Conservation (phyloP, 1,140 invertebrate species). For the Drosophila dunni region DNA sequence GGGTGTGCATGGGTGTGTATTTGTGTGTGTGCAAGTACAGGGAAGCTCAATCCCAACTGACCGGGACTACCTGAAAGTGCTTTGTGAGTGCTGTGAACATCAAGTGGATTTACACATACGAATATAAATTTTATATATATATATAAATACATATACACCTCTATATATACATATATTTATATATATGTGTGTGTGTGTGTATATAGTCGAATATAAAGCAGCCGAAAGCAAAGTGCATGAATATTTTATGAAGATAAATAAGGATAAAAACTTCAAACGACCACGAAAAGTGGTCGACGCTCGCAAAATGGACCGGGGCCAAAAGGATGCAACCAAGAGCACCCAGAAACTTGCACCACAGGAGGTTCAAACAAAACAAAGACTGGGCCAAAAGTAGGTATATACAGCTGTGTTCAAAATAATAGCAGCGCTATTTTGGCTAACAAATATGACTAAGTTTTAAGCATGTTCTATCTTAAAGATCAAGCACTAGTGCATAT, state of each 20-base stretch:
- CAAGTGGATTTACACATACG: conserved; percentile 61
- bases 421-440: too few species aligned
- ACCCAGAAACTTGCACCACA: conserved; percentile 27
- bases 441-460: too few species aligned
- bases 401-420: too few species aligned
- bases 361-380: conserved; percentile 29
- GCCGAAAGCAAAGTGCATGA: conserved; percentile 72
- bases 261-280: conserved; percentile 81
- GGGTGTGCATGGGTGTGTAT: too few species aligned
- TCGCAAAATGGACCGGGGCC: conserved; percentile 25
- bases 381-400: conserved; percentile 1
- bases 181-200: conserved; percentile 12
- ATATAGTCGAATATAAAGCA: conserved; percentile 28
- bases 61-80: conserved; percentile 35
- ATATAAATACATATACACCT: conserved; percentile 4
- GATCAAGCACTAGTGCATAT: too few species aligned
- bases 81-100: conserved; percentile 54
- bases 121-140: conserved; percentile 7
- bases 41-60: conserved; percentile 33
- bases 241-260: conserved; percentile 83
- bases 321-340: conserved; percentile 48
- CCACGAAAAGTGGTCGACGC: conserved; percentile 62
- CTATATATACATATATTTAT: conserved; percentile 13
- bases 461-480: too few species aligned
- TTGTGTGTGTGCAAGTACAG: neutral